Base-by-base conservation (phyloP, 2,888 invertebrate species). In the Caenorhabditis wallacei region DNA sequence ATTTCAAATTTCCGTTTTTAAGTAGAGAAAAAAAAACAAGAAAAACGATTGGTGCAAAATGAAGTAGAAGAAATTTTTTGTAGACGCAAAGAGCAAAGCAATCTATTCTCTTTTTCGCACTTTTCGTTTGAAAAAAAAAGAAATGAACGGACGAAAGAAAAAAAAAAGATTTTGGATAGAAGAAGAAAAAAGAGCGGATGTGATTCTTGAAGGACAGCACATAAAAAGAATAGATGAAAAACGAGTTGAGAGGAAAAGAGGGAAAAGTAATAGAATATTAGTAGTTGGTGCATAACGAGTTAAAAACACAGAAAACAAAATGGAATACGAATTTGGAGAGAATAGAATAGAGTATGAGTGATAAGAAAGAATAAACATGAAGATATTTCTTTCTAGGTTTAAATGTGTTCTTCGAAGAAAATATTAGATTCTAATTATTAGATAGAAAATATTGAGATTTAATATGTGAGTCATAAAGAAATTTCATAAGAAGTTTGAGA, bases 51-150 rank as follows among this genome's bases (percentile, higher is more conserved):
- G 35, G 37, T 51, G 56, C 13, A 20, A 68, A 53, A 37, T 56
- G 54, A 54, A 51, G 30, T 7, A 24, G 35, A 24, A 24, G 30
- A 56, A 26, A 35, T 11, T 46, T 59, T 48, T n/a, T 24, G 48
- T 16, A 48, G 30, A 64, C 8, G 48, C 24, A 30, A 37, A 56
- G 56, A 46, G 56, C 56, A 56, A 26, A 43, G 68, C 68, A 70
- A 57, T 56, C 70, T 57, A 56, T 70, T 70, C 24, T 35, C n/a
- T 57, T 59, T 40, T 71, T 59, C 51, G 78, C 69, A 69, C 69
- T 69, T 66, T 46, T 51, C 24, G n/a, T 8, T 66, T 22, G 37
- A 54, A 46, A 64, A 54, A 22, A 26, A 64, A 54, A 22, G 40
- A 64, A 48, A 40, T 43, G 75, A 66, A 56, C 59, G 76, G 61